A percentile compares a stretch with the other conserved stretches of the same genome.
These are phyloP conservation scores for Gymnoscopelus microlampas DNA, from an alignment of 2,797 vertebrate genomes.

Conservation along the genomic window DNA sequence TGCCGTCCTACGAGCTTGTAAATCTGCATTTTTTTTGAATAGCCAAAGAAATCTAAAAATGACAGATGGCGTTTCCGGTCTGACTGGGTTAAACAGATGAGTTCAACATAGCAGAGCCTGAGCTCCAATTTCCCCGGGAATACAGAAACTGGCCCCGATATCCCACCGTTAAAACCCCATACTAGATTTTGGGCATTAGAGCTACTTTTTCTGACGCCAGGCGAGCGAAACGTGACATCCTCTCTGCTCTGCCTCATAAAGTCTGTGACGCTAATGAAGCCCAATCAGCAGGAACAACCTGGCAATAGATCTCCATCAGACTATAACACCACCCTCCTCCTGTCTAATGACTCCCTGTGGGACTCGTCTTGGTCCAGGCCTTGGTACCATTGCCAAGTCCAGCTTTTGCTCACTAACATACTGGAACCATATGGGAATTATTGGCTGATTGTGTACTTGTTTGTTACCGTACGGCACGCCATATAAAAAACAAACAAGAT, in stretches of 20 bases:
- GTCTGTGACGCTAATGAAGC: conserved; percentile 66
- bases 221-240: conserved; percentile 35
- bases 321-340: conserved; percentile 22
- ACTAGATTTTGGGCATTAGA: conserved; percentile 44
- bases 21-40: no score
- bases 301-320: conserved; percentile 67
- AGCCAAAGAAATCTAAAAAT: no score
- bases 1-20: no score
- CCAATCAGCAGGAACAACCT: conserved; percentile 58
- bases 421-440: conserved; percentile 30
- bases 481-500: not conserved
- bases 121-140: conserved; percentile 32
- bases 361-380: conserved; percentile 52
- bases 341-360: conserved; percentile 70
- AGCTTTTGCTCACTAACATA: conserved; percentile 27
- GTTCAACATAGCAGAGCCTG: conserved; percentile 50
- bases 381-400: conserved; percentile 32
- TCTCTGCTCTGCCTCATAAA: conserved; percentile 55
- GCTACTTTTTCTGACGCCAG: conserved; percentile 51
- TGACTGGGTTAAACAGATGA: conserved; percentile 47
- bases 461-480: conserved; percentile 26
- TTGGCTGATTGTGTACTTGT: conserved; percentile 25
- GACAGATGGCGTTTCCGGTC: no score
- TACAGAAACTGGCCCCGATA: conserved; percentile 28
- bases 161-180: conserved; percentile 36